phyloP scores from a whole-genome alignment of 2,888 invertebrate genomes.

The Drosophila peninsularis region DNA sequence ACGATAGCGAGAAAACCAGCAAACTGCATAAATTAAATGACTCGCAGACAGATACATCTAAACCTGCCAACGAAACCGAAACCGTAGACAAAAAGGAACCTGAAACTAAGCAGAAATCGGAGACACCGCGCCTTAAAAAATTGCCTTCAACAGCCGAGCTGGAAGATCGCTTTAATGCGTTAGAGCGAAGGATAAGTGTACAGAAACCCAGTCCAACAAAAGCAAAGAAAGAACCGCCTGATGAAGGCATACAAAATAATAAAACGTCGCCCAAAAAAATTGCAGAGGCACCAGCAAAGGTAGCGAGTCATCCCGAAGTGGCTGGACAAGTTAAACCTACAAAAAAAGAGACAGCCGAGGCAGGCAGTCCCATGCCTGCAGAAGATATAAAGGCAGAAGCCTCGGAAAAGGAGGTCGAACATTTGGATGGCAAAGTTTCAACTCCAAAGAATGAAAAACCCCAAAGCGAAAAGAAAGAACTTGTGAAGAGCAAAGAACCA shows the following conservation, averaged over 20 bases:
- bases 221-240: slow-evolving; percentile 78
- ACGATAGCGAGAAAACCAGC: slow-evolving; percentile 36
- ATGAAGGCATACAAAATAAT: slow-evolving; percentile 36
- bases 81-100: slow-evolving; percentile 16
- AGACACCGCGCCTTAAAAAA: slow-evolving; percentile 59
- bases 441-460: not conserved
- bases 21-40: slow-evolving; percentile 38
- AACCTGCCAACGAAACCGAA: slow-evolving; percentile 28
- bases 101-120: slow-evolving; percentile 2
- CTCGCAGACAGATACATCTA: slow-evolving; percentile 21
- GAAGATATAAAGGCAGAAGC: not conserved
- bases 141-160: slow-evolving; percentile 77
- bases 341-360: not conserved
- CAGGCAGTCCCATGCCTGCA: not conserved
- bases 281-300: not conserved
- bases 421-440: not conserved
- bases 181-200: slow-evolving; percentile 66
- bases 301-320: not conserved
- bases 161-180: slow-evolving; percentile 77
- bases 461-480: not conserved
- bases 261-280: not conserved
- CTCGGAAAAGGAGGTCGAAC: not conserved
- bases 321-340: not conserved
- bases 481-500: not conserved
- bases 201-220: slow-evolving; percentile 63